phyloP scores from a whole-genome alignment of 1,140 invertebrate genomes.

The Rhyacophila brunnea region DNA sequence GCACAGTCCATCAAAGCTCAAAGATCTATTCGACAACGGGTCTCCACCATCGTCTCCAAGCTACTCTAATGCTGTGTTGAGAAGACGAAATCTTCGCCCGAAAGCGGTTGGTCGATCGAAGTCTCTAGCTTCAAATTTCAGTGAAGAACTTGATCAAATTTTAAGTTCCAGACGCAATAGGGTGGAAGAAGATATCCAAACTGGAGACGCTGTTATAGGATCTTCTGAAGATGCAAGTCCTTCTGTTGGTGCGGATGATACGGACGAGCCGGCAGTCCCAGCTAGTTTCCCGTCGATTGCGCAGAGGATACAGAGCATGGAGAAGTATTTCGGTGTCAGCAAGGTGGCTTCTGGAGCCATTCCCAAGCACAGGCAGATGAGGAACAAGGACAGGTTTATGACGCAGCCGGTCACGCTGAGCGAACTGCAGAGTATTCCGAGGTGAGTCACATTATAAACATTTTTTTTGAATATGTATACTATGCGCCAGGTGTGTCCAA shows the following conservation, averaged over 20 bases:
- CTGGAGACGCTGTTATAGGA: constrained; percentile 24
- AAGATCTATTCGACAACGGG: constrained; percentile 22
- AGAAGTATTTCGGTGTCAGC: constrained; percentile 48
- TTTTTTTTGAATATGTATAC: no score
- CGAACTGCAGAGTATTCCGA: constrained; percentile 57
- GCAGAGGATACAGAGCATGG: constrained; percentile 53
- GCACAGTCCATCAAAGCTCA: constrained; percentile 29
- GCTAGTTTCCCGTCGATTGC: constrained; percentile 51
- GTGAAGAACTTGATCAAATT: constrained; percentile 50
- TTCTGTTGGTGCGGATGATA: constrained; percentile 32
- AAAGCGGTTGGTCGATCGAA: constrained; percentile 41
- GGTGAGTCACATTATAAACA: constrained; percentile 49
- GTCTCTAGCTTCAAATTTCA: constrained; percentile 49
- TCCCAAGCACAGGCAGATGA: constrained; percentile 43
- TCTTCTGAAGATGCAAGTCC: constrained; percentile 20
- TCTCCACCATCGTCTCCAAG: constrained; percentile 1
- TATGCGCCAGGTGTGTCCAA: no score
- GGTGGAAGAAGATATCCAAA: constrained; percentile 49
- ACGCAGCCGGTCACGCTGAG: constrained; percentile 68
- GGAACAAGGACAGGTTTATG: constrained; percentile 58
- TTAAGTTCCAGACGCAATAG: constrained; percentile 48
- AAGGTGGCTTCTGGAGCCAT: constrained; percentile 43
- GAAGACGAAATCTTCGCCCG: constrained; percentile 21
- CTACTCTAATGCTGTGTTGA: constrained; percentile 42
- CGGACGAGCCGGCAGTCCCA: constrained; percentile 38